These are phyloP conservation scores for Motacilla tschutschensis DNA, from an alignment of 2,113 vertebrate genomes.

Conservation along the genomic window DNA sequence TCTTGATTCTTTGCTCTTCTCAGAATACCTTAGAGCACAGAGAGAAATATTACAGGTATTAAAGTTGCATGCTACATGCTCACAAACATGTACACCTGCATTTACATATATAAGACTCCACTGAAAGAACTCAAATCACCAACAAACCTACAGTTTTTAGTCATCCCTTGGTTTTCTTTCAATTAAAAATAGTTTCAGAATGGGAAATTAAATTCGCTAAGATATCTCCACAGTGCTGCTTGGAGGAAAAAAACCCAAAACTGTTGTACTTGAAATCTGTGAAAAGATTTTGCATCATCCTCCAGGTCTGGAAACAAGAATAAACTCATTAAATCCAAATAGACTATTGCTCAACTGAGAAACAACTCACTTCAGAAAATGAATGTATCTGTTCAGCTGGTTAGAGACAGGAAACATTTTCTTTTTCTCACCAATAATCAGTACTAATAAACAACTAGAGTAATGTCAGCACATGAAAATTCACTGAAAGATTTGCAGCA, in stretches of 20 bases:
- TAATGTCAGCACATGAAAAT: background rate
- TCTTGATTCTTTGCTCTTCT: background rate
- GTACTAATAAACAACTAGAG: background rate
- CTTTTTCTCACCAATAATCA: background rate
- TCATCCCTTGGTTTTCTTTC: background rate
- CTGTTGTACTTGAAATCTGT: background rate
- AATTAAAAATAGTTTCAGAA: background rate
- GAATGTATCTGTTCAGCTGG: background rate
- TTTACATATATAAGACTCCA: background rate
- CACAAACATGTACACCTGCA: background rate
- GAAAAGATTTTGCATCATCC: background rate
- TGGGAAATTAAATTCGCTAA: background rate
- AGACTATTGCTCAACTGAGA: background rate
- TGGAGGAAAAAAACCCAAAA: background rate
- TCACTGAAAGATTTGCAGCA: background rate
- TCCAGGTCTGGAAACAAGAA: conserved; percentile 6
- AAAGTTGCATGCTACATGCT: background rate
- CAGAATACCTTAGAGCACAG: background rate
- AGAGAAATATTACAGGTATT: background rate
- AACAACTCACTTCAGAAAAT: background rate
- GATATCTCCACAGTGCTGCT: background rate
- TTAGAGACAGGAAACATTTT: background rate
- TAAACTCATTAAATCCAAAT: background rate
- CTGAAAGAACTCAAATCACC: background rate
- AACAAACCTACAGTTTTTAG: background rate